Conservation (phyloP, 2,113 vertebrate genomes). For the Triplophysa siluroides region DNA sequence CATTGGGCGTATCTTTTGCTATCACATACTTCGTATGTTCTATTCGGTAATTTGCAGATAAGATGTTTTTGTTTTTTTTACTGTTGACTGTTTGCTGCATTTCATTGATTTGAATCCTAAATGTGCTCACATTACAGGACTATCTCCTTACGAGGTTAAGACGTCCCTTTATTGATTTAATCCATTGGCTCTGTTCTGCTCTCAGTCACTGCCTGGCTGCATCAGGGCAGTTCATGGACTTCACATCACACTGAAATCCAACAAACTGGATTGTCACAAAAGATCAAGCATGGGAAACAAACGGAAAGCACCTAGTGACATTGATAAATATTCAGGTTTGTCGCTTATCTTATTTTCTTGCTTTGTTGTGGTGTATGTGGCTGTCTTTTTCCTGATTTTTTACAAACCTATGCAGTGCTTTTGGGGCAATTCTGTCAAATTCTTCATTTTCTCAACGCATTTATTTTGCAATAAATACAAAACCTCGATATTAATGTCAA, state of each 20-base stretch:
- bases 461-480: too few relatives aligned
- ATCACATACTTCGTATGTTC: background rate
- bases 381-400: constrained; percentile 65
- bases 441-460: too few relatives aligned
- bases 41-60: background rate
- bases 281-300: constrained; percentile 59
- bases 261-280: constrained; percentile 50
- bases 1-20: background rate
- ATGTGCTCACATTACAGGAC: constrained; percentile 11
- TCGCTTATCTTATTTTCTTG: background rate
- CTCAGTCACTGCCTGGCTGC: constrained; percentile 9
- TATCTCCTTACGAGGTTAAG: background rate
- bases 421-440: too few relatives aligned
- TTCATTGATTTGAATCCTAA: background rate
- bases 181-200: background rate
- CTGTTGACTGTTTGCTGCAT: background rate
- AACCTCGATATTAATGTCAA: too few relatives aligned
- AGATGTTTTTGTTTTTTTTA: background rate
- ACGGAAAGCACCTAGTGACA: constrained; percentile 66
- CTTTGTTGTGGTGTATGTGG: background rate
- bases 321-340: constrained; percentile 83
- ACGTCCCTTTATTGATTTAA: background rate
- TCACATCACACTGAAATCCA: constrained; percentile 27
- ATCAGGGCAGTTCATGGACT: constrained; percentile 19
- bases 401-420: too few relatives aligned